phyloP scores from a whole-genome alignment of 2,113 vertebrate genomes.

The Gasterosteus aculeatus region DNA sequence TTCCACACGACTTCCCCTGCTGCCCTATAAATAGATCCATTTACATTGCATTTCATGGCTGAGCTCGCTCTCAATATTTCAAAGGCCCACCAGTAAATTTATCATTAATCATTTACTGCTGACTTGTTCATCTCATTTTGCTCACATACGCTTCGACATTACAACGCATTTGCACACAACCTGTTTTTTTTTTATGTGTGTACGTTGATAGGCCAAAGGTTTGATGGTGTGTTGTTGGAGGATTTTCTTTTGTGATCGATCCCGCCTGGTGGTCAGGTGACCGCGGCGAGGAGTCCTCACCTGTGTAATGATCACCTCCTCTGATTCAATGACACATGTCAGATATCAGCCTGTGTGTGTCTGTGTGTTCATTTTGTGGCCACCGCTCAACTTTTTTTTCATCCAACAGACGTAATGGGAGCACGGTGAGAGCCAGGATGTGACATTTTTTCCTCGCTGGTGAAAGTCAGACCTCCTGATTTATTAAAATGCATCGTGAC shows the following conservation, averaged over 20 bases:
- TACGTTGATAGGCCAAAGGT: background rate
- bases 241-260: background rate
- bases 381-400: too few species aligned
- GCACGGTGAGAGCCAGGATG: conserved; percentile 8
- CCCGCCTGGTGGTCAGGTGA: conserved; percentile 30
- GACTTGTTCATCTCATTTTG: conserved; percentile 57
- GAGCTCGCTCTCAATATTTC: conserved; percentile 74
- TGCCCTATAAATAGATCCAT: conserved; percentile 74
- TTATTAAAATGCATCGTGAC: conserved; percentile 27
- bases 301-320: conserved; percentile 14
- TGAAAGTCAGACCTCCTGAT: background rate
- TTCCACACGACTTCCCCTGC: conserved; percentile 65
- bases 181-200: background rate
- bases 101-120: conserved; percentile 73
- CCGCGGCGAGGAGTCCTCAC: conserved; percentile 1
- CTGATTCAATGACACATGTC: background rate
- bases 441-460: conserved; percentile 7
- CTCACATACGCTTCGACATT: background rate
- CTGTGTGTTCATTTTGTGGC: too few species aligned
- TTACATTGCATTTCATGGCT: conserved; percentile 76
- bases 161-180: background rate
- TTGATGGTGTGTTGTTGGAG: too few species aligned
- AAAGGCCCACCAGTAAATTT: conserved; percentile 67
- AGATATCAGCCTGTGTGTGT: background rate
- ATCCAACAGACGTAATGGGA: background rate